These are phyloP conservation scores for Eretmocerus hayati DNA, from an alignment of 2,888 invertebrate genomes.

Conservation along the genomic window DNA sequence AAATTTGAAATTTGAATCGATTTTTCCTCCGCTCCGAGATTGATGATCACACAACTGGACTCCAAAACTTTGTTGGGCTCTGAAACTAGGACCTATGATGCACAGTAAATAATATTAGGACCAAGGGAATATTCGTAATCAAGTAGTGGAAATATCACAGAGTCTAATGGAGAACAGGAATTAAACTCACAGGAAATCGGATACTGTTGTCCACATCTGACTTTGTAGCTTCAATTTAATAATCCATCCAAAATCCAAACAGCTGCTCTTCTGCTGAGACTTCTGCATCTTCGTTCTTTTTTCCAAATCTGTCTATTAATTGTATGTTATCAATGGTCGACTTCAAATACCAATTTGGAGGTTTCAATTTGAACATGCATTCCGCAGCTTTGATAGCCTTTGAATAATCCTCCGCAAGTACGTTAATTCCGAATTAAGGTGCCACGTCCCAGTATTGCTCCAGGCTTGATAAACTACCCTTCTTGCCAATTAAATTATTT, in stretches of 20 bases:
- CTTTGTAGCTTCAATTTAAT: conserved; percentile 90
- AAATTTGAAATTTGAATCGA: conserved; percentile 83
- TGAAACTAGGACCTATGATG: conserved; percentile 68
- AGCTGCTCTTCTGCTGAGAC: conserved; percentile 76
- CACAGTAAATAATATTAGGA: conserved; percentile 10
- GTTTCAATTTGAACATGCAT: conserved; percentile 86
- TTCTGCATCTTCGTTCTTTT: conserved; percentile 66
- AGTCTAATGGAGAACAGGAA: not conserved
- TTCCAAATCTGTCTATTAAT: conserved; percentile 85
- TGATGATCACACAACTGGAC: conserved; percentile 94
- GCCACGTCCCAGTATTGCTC: conserved; percentile 99
- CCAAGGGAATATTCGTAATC: not conserved
- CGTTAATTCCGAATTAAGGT: conserved; percentile 96
- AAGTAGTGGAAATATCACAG: conserved; percentile 4
- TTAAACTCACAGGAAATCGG: conserved; percentile 72
- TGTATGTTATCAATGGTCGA: conserved; percentile 95
- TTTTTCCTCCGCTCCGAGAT: conserved; percentile 89
- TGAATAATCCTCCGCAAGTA: conserved; percentile 91
- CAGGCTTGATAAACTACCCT: conserved; percentile 86
- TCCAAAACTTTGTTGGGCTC: conserved; percentile 90
- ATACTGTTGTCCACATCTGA: conserved; percentile 72
- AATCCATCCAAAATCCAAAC: conserved; percentile 98
- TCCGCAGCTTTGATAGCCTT: conserved; percentile 96
- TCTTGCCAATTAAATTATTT: conserved; percentile 95
- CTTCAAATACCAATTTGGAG: conserved; percentile 91